Percentiles rank a stretch among this genome's conserved stretches.
Conservation (phyloP, 2,797 vertebrate species). For the Acropternis orthonyx region DNA sequence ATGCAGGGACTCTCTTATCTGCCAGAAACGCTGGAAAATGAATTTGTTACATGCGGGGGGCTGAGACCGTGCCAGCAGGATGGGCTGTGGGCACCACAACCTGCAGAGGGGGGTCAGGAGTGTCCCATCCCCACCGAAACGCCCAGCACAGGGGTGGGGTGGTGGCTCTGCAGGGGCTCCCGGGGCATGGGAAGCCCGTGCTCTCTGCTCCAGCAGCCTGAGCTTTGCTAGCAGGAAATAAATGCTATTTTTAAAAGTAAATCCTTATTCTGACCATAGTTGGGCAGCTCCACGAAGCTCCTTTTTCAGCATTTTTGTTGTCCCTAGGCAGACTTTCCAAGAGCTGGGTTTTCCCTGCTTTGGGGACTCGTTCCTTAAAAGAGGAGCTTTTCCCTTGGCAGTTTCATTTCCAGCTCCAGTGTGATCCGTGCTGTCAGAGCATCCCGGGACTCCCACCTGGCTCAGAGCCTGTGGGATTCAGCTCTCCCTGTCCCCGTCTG, state of each 20-base stretch:
- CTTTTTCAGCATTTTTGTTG: not conserved
- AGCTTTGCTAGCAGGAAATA: not conserved
- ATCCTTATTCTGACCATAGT: not conserved
- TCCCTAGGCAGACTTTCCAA: not conserved
- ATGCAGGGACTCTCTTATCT: slow-evolving; percentile 10
- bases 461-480: not conserved
- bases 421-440: not conserved
- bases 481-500: not conserved
- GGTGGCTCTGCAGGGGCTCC: not conserved
- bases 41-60: not conserved
- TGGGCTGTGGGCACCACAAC: not conserved
- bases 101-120: not conserved
- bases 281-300: not conserved
- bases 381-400: not conserved
- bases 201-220: not conserved
- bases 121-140: not conserved
- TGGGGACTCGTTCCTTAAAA: not conserved
- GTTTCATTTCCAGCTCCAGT: not conserved
- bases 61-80: not conserved
- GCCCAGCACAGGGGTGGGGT: fast-evolving
- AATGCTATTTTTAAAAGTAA: not conserved
- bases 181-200: not conserved
- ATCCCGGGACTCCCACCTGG: not conserved
- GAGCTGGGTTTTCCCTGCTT: not conserved
- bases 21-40: not conserved